Conservation (phyloP, 2,888 invertebrate species). For the Malthinus flaveolus region DNA sequence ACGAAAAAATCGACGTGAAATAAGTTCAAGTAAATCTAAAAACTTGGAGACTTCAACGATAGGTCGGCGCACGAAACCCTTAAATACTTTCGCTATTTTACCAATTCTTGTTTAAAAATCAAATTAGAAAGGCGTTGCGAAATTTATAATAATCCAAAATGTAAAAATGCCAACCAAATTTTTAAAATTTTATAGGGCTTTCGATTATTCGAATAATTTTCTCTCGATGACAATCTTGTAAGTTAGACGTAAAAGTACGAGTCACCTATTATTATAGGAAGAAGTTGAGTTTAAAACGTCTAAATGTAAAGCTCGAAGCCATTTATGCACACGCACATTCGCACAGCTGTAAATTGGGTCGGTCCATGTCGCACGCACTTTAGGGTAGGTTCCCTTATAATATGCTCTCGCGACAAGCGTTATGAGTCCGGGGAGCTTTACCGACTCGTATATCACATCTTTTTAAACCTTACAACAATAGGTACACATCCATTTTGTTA, state of each 20-base stretch:
- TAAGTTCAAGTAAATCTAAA: neutral
- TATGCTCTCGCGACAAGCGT: constrained; percentile 18
- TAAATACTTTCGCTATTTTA: neutral
- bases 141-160: neutral
- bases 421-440: constrained; percentile 18
- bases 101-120: neutral
- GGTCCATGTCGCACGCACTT: constrained; percentile 42
- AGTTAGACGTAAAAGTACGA: neutral
- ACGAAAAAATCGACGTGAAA: neutral
- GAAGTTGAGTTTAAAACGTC: constrained; percentile 24
- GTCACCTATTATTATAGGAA: no score
- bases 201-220: no score
- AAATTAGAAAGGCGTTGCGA: no score
- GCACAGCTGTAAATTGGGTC: constrained; percentile 44
- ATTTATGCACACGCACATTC: constrained; percentile 39
- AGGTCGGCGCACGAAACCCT: neutral
- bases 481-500: no score
- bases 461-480: neutral
- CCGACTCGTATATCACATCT: neutral
- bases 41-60: neutral
- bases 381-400: constrained; percentile 42
- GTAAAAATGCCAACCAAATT: neutral
- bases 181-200: neutral
- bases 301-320: constrained; percentile 26
- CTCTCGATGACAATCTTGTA: no score